Base-by-base conservation (phyloP, 2,797 vertebrate genomes). In the Loriculus beryllinus region DNA sequence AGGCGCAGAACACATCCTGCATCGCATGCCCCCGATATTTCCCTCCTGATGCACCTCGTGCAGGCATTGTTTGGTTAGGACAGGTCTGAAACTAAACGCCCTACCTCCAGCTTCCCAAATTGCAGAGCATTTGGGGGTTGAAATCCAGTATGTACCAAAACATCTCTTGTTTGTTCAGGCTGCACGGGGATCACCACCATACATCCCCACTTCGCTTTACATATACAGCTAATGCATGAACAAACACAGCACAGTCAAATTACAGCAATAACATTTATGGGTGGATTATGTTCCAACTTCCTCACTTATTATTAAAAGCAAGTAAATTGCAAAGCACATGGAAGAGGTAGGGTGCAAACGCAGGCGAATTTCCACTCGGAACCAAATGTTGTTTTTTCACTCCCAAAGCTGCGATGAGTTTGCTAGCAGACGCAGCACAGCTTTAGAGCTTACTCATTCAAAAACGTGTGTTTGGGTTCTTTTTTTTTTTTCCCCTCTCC, bases 241-340 rank as follows among this genome's bases (percentile, higher is more conserved):
- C 89, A 96, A 95, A 93, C 65, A 88, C 92, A 78, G 92, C 64
- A 33, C 92, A 88, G 67, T 42, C 86, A 95, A 97, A 97, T 94
- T 82, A 96, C 92, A 90, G 95, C 88, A 94, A 94, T 93, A 95
- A 94, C 92, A 96, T 96, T 97, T 91, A 88, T 79, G 93, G 83
- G 88, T 87, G 92, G 89, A 94, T 96, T 96, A 97, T 18, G 93
- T 83, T 92, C 91, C 82, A 95, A 86, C 92, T 92, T 95, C 86
- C 89, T 93, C 42, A 0, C 92, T 96, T 92, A 82, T 95, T 94
- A 95, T 86, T 92, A 93, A 96, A 93, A 85, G 64, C 39, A 60
- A 83, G 74, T 78, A 77, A 79, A 94, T 93, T 92, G 75, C 37
- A 7, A 90, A 90, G 91, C 91, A 90, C 87, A 43, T 91, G 94